A percentile compares a stretch with the other conserved stretches of the same genome.
These are phyloP conservation scores for Strigamia crassipes DNA, from an alignment of 2,888 invertebrate genomes.

Conservation along the genomic window DNA sequence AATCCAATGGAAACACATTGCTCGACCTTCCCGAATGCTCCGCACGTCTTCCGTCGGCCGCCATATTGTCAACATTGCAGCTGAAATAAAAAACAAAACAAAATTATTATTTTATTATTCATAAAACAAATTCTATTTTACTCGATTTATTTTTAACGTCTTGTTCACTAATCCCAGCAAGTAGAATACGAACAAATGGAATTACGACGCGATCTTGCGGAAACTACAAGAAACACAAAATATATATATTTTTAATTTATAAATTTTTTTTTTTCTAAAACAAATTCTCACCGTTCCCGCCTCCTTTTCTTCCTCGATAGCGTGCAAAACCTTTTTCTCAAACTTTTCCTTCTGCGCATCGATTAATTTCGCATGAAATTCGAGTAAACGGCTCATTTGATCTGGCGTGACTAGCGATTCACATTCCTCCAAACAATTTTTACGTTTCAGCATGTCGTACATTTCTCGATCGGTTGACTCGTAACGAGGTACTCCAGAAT, in stretches of 20 bases:
- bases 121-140: not conserved
- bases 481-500: not conserved
- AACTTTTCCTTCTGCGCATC: not conserved
- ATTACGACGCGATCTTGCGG: not conserved
- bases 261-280: no score
- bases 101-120: no score
- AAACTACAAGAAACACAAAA: slow-evolving; percentile 1
- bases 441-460: not conserved
- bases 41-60: slow-evolving; percentile 67
- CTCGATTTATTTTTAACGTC: slow-evolving; percentile 3
- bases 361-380: not conserved
- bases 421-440: not conserved
- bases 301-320: slow-evolving; percentile 25
- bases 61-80: slow-evolving; percentile 71
- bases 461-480: not conserved
- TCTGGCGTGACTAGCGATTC: not conserved
- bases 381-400: not conserved
- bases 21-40: slow-evolving; percentile 65
- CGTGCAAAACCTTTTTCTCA: not conserved
- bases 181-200: slow-evolving; percentile 37
- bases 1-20: slow-evolving; percentile 67
- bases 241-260: no score
- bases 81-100: slow-evolving; percentile 53
- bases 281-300: not conserved
- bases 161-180: not conserved